Percentiles rank a stretch among this genome's conserved stretches.
phyloP scores from a whole-genome alignment of 1,140 invertebrate species.

The Cotesia typhae region DNA sequence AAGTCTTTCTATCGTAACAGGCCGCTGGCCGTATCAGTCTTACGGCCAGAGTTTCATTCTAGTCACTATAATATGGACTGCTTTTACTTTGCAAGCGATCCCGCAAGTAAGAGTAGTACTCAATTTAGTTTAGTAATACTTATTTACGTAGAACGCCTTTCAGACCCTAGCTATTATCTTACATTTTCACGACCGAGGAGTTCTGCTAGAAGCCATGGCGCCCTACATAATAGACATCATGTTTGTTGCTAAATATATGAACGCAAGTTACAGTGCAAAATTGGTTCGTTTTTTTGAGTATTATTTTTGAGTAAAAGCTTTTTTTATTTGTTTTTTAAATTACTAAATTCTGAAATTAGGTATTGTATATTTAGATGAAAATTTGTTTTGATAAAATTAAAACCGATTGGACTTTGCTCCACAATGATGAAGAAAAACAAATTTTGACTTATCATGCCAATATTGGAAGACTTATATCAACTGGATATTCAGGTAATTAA shows the following conservation, averaged over 20 bases:
- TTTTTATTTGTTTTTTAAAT: background rate
- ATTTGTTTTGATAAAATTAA: background rate
- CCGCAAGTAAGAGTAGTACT: background rate
- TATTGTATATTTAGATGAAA: background rate
- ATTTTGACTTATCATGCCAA: background rate
- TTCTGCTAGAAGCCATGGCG: too few species aligned
- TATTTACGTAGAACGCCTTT: too few species aligned
- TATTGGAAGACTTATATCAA: background rate
- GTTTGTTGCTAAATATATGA: too few species aligned
- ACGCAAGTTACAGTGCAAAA: too few species aligned
- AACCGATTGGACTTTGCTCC: background rate
- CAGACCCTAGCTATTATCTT: too few species aligned
- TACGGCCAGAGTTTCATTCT: background rate
- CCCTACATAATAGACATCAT: too few species aligned
- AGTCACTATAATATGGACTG: background rate
- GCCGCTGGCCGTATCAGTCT: constrained; percentile 23
- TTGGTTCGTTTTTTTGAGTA: too few species aligned
- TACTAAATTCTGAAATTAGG: too few species aligned
- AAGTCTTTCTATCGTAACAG: background rate
- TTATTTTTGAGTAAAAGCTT: too few species aligned
- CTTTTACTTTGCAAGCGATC: background rate
- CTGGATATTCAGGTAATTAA: constrained; percentile 9
- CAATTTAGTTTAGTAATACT: too few species aligned
- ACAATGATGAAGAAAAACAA: background rate
- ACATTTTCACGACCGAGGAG: too few species aligned